Evolutionary conservation across 1,140 invertebrate species (phyloP).

Genomic region (Drosophila sechellia): DNA sequence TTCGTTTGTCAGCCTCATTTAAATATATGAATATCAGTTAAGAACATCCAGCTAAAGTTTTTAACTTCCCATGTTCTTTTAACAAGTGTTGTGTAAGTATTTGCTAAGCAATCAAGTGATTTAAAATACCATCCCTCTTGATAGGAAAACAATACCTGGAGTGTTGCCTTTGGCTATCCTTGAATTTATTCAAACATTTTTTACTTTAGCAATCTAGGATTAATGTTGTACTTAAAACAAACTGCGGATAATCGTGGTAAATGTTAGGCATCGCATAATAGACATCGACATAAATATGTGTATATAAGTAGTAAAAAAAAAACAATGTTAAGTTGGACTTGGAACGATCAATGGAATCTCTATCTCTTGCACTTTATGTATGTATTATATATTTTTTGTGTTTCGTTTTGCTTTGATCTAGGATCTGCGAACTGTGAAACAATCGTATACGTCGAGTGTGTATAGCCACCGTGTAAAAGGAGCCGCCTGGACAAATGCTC

Average conservation of each 20-base stretch:
- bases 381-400: constrained; percentile 2
- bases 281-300: constrained; percentile 10
- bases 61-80: too few species aligned
- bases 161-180: constrained; percentile 47
- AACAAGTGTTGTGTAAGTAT: not conserved
- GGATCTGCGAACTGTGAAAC: constrained; percentile 34
- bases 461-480: constrained; percentile 35
- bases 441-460: constrained; percentile 24
- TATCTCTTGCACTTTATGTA: not conserved
- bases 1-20: not conserved
- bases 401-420: constrained; percentile 40
- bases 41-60: not conserved
- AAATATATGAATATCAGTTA: not conserved
- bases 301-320: constrained; percentile 9
- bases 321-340: constrained; percentile 38
- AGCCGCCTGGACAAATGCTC: constrained; percentile 67
- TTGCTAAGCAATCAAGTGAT: not conserved
- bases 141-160: not conserved
- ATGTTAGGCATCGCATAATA: constrained; percentile 22
- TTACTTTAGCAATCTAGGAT: constrained; percentile 30
- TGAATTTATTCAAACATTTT: constrained; percentile 45
- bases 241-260: constrained; percentile 31
- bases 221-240: constrained; percentile 34
- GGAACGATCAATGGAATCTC: constrained; percentile 33
- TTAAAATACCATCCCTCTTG: not conserved